Base-by-base conservation (phyloP, 2,888 invertebrate species). In the Ophion ventricosus region DNA sequence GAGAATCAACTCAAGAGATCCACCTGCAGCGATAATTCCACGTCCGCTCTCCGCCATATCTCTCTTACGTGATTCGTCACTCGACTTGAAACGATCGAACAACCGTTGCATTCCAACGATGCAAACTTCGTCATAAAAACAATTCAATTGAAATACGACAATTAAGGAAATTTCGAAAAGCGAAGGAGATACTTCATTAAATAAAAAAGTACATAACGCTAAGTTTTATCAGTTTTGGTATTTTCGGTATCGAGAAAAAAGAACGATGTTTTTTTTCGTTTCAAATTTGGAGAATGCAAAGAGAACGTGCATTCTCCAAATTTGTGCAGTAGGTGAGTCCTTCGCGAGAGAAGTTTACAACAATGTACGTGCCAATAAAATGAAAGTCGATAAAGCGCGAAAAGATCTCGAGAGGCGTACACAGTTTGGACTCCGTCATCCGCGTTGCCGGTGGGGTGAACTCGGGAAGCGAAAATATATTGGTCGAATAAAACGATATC, bases 401-500 rank as follows among this genome's bases (percentile, higher is more conserved):
- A 83, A 66, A 84, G 83, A 80, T 49, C 49, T 77, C 67, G 59
- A 73, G 73, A 43, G 67, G 69, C 40, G 14, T 49, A 17, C 49
- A 73, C 17, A 29, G 43, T 49, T 59, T 17, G 61, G 14, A 11
- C 25, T 11, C 14, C 40, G 35, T 56, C 61, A 17, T 43, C 29
- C 29, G 23, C 61, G 20, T 56, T 49, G 54, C 40, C 35, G 74
- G 59, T 69, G 77, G 49, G 11, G 78, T 10, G 78, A 67, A 70
- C 69, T 69, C 29, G 64, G 14, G 69, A 77, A 77, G 49, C 40
- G 35, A 70, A 76, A 64, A 82, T 76, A 80, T 78, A 74, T 84
- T 64, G 80, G 56, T 74, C 61, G 72, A 83, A 80, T 76, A 75
- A 84, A 84, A 84, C 82, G 79, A 82, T 80, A 84, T 79, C 84